Conservation (phyloP, 2,888 invertebrate genomes). For the Scaptomyza flava region DNA sequence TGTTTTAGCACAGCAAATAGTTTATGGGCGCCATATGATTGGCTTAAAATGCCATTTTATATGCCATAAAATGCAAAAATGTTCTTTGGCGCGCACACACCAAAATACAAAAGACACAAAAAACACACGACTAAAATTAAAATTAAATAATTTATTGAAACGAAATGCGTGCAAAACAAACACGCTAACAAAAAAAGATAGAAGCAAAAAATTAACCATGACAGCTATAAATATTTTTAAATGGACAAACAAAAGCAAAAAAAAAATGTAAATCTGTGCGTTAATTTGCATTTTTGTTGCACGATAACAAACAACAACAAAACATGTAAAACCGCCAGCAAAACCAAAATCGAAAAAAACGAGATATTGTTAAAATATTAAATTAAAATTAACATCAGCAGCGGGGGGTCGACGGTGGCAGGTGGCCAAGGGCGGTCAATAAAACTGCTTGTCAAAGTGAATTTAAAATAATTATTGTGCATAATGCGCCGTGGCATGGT, state of each 20-base stretch:
- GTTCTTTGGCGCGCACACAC: conserved; percentile 14
- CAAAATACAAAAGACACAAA: conserved; percentile 2
- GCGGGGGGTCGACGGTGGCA: background rate
- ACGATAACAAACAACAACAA: conserved; percentile 60
- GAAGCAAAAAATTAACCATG: conserved; percentile 42
- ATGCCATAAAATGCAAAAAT: conserved; percentile 54
- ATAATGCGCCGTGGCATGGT: conserved; percentile 72
- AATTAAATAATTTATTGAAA: conserved; percentile 74
- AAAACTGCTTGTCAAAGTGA: conserved; percentile 74
- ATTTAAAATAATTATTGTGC: conserved; percentile 77
- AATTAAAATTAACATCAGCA: conserved; percentile 67
- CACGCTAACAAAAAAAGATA: conserved; percentile 23
- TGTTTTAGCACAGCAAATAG: conserved; percentile 37
- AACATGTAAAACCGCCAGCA: conserved; percentile 58
- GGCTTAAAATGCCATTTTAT: conserved; percentile 50
- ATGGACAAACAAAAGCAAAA: conserved; percentile 45
- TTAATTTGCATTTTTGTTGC: conserved; percentile 80
- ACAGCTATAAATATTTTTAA: conserved; percentile 75
- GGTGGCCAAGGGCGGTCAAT: conserved; percentile 11
- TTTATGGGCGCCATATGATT: conserved; percentile 56
- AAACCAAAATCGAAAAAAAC: conserved; percentile 62
- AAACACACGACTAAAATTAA: conserved; percentile 39
- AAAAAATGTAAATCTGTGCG: conserved; percentile 61
- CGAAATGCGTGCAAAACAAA: conserved; percentile 50
- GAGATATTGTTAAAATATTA: conserved; percentile 75